phyloP scores from a whole-genome alignment of 1,140 invertebrate species.

The Drosophila virilis region DNA sequence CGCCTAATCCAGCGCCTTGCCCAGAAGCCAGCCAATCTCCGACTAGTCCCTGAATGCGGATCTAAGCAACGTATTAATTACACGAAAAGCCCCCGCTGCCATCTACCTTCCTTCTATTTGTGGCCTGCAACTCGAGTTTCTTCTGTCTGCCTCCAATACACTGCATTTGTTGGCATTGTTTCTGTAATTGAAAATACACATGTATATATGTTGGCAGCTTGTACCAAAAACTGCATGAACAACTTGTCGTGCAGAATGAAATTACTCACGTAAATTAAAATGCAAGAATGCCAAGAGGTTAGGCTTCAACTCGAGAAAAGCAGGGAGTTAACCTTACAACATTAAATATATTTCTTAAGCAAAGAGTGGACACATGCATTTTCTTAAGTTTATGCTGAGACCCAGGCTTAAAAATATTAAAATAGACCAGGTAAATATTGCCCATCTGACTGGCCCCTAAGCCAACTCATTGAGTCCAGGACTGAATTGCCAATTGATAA shows the following conservation, averaged over 20 bases:
- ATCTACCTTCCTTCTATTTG: not conserved
- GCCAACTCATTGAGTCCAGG: too few species aligned
- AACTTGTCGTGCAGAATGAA: not conserved
- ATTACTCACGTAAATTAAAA: not conserved
- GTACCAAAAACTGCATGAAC: not conserved
- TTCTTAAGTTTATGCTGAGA: too few species aligned
- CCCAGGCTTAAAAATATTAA: too few species aligned
- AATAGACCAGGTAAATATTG: too few species aligned
- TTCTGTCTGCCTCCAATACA: not conserved
- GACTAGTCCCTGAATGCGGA: not conserved
- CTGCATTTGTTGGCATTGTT: conserved; percentile 7
- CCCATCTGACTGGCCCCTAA: too few species aligned
- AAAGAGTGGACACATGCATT: not conserved
- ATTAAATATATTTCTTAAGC: not conserved
- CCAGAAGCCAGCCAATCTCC: conserved; percentile 30
- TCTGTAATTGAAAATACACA: conserved; percentile 3
- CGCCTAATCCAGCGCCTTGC: conserved; percentile 18
- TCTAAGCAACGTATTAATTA: conserved; percentile 35
- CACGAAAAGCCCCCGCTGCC: conserved; percentile 4
- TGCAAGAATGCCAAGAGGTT: not conserved
- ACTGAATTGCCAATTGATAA: too few species aligned
- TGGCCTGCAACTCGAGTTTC: not conserved
- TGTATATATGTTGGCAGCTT: not conserved
- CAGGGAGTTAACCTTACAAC: too few species aligned
- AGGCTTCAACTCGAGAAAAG: too few species aligned